Evolutionary conservation across 2,113 vertebrate species (phyloP).

Genomic region (Butorides virescens): DNA sequence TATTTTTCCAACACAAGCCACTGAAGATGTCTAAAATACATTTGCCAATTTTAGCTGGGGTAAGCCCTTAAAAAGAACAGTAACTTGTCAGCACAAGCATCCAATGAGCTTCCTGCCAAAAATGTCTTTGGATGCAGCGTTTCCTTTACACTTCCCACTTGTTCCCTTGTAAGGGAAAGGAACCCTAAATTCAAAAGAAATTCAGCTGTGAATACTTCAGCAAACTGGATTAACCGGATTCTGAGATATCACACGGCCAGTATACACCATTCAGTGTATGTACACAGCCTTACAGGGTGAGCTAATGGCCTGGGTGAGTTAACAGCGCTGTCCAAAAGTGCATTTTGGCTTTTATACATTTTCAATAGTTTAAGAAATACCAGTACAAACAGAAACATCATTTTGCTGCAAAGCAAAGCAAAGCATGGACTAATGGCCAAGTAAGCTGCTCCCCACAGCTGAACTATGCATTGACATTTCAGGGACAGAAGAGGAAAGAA

Average conservation of each 20-base stretch:
- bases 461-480: not conserved
- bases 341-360: not conserved
- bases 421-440: not conserved
- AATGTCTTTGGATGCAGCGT: not conserved
- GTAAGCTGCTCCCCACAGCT: not conserved
- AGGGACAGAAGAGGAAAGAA: not conserved
- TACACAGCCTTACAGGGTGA: not conserved
- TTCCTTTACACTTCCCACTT: not conserved
- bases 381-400: not conserved
- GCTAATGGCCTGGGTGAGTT: not conserved
- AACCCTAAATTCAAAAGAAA: not conserved
- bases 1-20: not conserved
- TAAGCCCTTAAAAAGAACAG: not conserved
- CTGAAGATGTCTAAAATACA: not conserved
- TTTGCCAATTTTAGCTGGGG: not conserved
- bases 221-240: not conserved
- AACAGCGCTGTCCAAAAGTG: not conserved
- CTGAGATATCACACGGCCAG: not conserved
- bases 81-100: not conserved
- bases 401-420: not conserved
- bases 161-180: conserved; percentile 40
- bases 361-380: not conserved
- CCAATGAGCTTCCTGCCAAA: not conserved
- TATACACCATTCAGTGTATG: not conserved
- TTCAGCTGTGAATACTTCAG: not conserved